A percentile compares a stretch with the other conserved stretches of the same genome.
These are phyloP conservation scores for Chelmon rostratus DNA, from an alignment of 2,797 vertebrate genomes.

Conservation along the genomic window DNA sequence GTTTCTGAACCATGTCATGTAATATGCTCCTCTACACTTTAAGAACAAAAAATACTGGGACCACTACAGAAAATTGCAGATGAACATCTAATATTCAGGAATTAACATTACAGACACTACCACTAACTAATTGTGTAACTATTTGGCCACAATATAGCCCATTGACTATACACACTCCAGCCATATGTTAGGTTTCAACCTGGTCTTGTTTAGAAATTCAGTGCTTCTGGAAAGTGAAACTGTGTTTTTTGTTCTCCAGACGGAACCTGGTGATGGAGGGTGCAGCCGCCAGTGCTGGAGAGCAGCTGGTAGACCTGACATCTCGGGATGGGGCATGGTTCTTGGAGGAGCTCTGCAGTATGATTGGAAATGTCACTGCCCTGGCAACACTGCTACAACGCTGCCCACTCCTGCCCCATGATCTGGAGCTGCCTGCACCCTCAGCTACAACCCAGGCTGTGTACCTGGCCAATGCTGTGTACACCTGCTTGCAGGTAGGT, in stretches of 20 bases:
- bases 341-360: slow-evolving; percentile 97
- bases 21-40: no score
- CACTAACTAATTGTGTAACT: no score
- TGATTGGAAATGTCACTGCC: slow-evolving; percentile 95
- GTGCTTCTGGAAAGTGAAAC: not conserved
- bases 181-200: not conserved
- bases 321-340: slow-evolving; percentile 98
- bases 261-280: slow-evolving; percentile 98
- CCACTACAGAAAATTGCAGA: no score
- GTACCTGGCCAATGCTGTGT: slow-evolving; percentile 94
- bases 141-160: no score
- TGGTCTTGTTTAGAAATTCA: not conserved
- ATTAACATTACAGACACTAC: no score
- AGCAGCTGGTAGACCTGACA: slow-evolving; percentile 95
- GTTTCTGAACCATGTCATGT: no score
- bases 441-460: slow-evolving; percentile 91
- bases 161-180: not conserved
- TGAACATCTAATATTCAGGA: no score
- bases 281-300: slow-evolving; percentile 94
- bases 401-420: slow-evolving; percentile 93
- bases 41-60: no score
- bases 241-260: slow-evolving; percentile 70
- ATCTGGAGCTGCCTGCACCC: slow-evolving; percentile 93
- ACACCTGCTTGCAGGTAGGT: slow-evolving; percentile 94
- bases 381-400: slow-evolving; percentile 93